Evolutionary conservation across 2,797 vertebrate genomes (phyloP), one percentile per base, ranked within the genome.

Genomic region (Prunella strophiata): DNA sequence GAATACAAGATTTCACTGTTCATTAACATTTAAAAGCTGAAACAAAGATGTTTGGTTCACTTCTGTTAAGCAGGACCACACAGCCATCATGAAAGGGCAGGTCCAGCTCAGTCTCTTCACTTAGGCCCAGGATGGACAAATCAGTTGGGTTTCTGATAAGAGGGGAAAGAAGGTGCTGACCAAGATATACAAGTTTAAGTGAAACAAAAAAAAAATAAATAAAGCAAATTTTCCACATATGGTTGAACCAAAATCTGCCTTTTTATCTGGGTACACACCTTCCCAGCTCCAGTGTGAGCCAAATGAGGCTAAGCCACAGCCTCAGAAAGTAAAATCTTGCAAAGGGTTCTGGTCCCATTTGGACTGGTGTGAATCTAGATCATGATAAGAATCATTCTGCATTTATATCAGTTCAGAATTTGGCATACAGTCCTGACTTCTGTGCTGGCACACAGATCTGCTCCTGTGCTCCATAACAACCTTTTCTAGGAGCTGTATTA

Each of bases 401-500:
- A 72, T 86, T 78, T 81, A 2, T 68, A 72, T 54, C 62, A 30
- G 59, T 57, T 79, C 78, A 63, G 48, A 87, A 71, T 76, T 55
- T 92, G 77, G 74, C 85, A 80, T 8, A 17, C 11, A 88, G 50
- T 43, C 38, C 78, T 45, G 42, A 85, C 65, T 84, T 91, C 90
- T 74, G 9, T 74, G 77, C 74, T 80, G 81, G 88, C 84, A 76
- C 3, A 6, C 29, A 76, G 85, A 76, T 52, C 78, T 84, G 58
- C 62, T 93, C 29, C 74, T 32, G 36, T 78, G 80, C 74, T 77
- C 74, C 30, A 11, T 26, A 90, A 91, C 57, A 83, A 66, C 76
- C 59, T 89, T 91, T 71, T 34, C 71, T 32, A 89, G 86, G 65
- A 87, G 86, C 21, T 75, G 48, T 12, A 52, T 87, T 85, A 77